Evolutionary conservation across 1,140 invertebrate species (phyloP).

Genomic region (Zaprionus capensis): DNA sequence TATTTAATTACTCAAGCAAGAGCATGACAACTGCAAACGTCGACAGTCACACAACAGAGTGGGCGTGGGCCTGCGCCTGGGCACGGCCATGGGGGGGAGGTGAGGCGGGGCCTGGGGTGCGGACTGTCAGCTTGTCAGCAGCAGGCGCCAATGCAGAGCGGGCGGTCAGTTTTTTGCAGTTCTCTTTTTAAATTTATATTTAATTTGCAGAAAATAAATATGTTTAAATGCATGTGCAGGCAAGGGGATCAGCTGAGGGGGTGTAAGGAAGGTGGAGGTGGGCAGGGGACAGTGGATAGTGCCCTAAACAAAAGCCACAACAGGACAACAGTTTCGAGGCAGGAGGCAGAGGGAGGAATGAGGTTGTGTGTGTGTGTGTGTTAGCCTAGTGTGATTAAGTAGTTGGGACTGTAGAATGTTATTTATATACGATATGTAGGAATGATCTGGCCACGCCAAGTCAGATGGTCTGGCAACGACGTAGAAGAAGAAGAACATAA

Average conservation of each 20-base stretch:
- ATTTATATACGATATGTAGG: no score
- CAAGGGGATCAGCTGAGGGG: neutral
- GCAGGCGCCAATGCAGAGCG: slow-evolving; percentile 63
- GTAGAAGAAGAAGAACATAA: no score
- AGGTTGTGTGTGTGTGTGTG: no score
- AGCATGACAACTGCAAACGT: slow-evolving; percentile 73
- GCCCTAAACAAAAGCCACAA: no score
- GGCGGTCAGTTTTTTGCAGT: slow-evolving; percentile 53
- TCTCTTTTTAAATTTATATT: slow-evolving; percentile 60
- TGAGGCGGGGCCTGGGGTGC: slow-evolving; percentile 20
- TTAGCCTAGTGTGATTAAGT: no score
- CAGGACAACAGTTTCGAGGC: no score
- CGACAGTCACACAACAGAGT: slow-evolving; percentile 45
- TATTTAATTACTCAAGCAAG: slow-evolving; percentile 82
- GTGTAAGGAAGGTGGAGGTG: neutral
- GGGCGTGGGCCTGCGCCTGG: neutral
- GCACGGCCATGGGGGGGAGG: neutral
- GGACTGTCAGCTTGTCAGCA: slow-evolving; percentile 74
- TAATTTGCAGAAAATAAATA: slow-evolving; percentile 66
- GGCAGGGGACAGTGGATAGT: neutral
- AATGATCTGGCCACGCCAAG: no score
- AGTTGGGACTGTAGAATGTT: no score
- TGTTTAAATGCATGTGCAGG: slow-evolving; percentile 7
- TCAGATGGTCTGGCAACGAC: no score
- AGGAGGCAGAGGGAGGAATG: no score